phyloP scores from a whole-genome alignment of 2,888 invertebrate species.

The Drosophila neoperkinsi region DNA sequence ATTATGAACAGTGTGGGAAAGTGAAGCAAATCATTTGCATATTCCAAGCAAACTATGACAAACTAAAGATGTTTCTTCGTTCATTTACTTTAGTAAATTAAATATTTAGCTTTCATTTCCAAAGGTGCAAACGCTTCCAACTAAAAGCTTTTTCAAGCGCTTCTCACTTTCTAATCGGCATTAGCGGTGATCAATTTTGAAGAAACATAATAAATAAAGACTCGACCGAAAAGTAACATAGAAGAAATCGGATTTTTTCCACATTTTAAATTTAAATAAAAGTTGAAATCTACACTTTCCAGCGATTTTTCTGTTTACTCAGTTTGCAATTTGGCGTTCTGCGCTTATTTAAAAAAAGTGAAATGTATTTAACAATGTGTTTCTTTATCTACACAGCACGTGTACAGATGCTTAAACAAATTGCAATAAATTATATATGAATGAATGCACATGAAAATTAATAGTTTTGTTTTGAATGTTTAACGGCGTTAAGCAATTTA shows the following conservation, averaged over 20 bases:
- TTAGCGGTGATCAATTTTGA: not conserved
- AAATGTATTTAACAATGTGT: not conserved
- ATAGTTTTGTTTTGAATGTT: not conserved
- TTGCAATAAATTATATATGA: not conserved
- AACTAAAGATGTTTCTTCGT: not conserved
- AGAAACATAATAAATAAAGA: not conserved
- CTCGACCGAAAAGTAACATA: not conserved
- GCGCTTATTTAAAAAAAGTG: not conserved
- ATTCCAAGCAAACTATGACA: not conserved
- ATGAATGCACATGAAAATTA: not conserved
- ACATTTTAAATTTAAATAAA: not conserved
- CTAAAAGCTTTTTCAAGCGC: not conserved
- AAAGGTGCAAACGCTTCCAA: too few species aligned
- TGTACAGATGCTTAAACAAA: not conserved
- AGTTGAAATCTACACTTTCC: not conserved
- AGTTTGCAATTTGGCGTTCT: not conserved
- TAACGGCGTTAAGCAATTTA: not conserved
- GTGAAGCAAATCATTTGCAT: not conserved
- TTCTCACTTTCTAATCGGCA: not conserved
- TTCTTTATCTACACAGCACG: constrained; percentile 1
- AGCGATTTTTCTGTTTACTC: not conserved
- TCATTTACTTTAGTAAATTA: not conserved
- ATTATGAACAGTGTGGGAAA: not conserved
- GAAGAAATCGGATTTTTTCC: not conserved
- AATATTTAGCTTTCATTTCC: not conserved